These are phyloP conservation scores for Doryteuthis pealeii DNA, from an alignment of 1,140 invertebrate genomes.

Conservation along the genomic window DNA sequence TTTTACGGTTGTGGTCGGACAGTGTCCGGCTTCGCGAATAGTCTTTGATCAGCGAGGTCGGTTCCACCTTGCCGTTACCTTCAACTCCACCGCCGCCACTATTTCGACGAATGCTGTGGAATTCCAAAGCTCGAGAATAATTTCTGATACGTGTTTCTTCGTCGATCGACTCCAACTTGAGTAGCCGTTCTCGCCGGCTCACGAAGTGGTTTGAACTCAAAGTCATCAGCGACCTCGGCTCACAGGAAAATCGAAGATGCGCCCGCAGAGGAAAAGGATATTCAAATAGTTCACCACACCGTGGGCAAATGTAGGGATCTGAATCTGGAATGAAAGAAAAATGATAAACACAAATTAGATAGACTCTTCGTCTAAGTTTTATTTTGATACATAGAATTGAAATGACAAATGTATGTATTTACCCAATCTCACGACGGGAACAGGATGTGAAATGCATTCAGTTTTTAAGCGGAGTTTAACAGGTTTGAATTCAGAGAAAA, in stretches of 20 bases:
- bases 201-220: not conserved
- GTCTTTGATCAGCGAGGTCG: not conserved
- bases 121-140: not conserved
- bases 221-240: slow-evolving; percentile 6
- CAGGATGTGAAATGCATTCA: too few relatives aligned
- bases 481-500: too few relatives aligned
- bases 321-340: slow-evolving; percentile 36
- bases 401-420: too few relatives aligned
- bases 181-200: not conserved
- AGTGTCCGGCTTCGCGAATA: not conserved
- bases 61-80: not conserved
- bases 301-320: slow-evolving; percentile 41
- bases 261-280: slow-evolving; percentile 50
- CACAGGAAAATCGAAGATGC: slow-evolving; percentile 53
- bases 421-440: too few relatives aligned
- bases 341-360: too few relatives aligned
- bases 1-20: not conserved
- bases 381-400: too few relatives aligned
- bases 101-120: not conserved
- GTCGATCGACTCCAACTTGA: not conserved
- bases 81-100: not conserved
- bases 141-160: not conserved
- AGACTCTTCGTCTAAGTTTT: too few relatives aligned
- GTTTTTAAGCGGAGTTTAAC: too few relatives aligned
- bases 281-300: slow-evolving; percentile 51